A percentile compares a stretch with the other conserved stretches of the same genome.
Evolutionary conservation across 2,113 vertebrate genomes (phyloP).

Genomic region (Camelus bactrianus): DNA sequence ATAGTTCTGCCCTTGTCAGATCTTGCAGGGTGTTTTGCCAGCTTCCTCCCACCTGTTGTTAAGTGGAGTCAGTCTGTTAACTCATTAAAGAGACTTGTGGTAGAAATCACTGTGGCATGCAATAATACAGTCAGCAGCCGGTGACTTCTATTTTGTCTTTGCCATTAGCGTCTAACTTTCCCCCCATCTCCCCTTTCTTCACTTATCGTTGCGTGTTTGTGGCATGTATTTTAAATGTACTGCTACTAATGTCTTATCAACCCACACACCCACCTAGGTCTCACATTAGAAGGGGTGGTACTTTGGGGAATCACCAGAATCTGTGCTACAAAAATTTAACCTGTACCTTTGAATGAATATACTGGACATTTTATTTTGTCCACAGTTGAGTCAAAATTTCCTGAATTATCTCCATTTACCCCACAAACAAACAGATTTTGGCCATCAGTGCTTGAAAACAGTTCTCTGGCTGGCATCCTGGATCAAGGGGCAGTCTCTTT

Average conservation of each 20-base stretch:
- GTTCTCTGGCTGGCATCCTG: slow-evolving; percentile 76
- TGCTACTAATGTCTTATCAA: slow-evolving; percentile 65
- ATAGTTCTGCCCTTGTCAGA: not conserved
- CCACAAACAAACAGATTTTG: not conserved
- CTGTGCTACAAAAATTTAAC: slow-evolving; percentile 67
- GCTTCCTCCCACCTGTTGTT: not conserved
- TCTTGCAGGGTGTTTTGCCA: not conserved
- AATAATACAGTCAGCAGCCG: not conserved
- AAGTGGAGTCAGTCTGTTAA: not conserved
- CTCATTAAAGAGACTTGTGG: not conserved
- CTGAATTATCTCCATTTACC: not conserved
- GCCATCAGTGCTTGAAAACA: not conserved
- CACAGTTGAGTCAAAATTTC: not conserved
- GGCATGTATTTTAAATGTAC: slow-evolving; percentile 47
- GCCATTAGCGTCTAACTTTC: not conserved
- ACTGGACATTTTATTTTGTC: not conserved
- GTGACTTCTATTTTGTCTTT: slow-evolving; percentile 11
- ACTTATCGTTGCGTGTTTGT: slow-evolving; percentile 57
- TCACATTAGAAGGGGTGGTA: slow-evolving; percentile 59
- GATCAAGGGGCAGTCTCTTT: slow-evolving; percentile 50
- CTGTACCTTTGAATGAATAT: slow-evolving; percentile 54
- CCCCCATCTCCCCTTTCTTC: not conserved
- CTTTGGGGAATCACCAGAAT: slow-evolving; percentile 69
- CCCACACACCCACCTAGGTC: slow-evolving; percentile 33
- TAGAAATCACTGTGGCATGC: not conserved